Percentiles rank a stretch among this genome's conserved stretches.
These are phyloP conservation scores for Colistium nudipinnis DNA, from an alignment of 2,113 vertebrate genomes.

Conservation along the genomic window DNA sequence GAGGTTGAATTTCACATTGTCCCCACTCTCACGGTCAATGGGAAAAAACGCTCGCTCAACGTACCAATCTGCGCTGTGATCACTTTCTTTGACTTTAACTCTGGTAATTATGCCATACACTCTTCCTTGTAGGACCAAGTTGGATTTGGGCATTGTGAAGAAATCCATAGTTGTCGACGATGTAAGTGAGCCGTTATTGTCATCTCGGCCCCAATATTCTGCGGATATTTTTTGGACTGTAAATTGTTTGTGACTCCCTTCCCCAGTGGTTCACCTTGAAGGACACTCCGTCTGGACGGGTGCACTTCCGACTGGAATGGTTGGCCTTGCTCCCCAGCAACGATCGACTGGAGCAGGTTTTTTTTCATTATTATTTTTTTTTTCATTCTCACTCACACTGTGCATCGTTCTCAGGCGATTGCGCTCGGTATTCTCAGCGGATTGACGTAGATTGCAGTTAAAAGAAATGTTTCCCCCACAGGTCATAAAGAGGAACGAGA, in stretches of 20 bases:
- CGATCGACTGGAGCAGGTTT: conserved; percentile 87
- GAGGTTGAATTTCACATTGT: conserved; percentile 21
- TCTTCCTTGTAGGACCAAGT: conserved; percentile 81
- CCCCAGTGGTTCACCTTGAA: conserved; percentile 89
- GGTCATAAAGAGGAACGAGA: conserved; percentile 86
- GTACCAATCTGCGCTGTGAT: neutral
- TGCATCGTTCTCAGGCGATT: neutral
- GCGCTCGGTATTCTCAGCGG: neutral
- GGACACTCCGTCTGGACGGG: conserved; percentile 82
- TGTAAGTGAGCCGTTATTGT: conserved; percentile 72
- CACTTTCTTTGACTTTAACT: neutral
- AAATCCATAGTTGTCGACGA: conserved; percentile 86
- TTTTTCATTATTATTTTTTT: too few species aligned
- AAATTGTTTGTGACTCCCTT: conserved; percentile 12
- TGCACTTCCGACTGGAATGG: conserved; percentile 91
- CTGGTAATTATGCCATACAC: neutral
- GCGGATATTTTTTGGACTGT: neutral
- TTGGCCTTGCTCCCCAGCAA: conserved; percentile 80
- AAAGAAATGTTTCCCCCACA: conserved; percentile 46
- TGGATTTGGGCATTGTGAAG: conserved; percentile 91
- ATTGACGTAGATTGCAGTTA: neutral
- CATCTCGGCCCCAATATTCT: neutral
- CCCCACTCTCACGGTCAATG: conserved; percentile 17
- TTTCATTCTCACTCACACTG: neutral
- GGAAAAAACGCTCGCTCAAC: neutral